Base-by-base conservation (phyloP, 2,888 invertebrate genomes). In the Anodontia alba region DNA sequence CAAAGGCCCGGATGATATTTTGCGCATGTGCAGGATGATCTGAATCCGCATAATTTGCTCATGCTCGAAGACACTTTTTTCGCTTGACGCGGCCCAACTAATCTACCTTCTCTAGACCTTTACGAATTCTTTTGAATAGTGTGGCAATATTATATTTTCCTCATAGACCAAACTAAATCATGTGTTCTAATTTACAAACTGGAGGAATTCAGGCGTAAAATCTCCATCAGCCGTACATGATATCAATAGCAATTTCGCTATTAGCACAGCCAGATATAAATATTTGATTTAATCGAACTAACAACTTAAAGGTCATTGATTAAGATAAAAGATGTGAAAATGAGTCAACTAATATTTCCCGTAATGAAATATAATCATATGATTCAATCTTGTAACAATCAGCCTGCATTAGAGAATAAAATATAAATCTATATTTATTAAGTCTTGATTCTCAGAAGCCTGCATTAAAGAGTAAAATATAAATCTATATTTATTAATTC, bases 211-310 rank as follows among this genome's bases (percentile, higher is more conserved):
- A 69, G 29, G 43, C 69, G 43, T 69, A 69, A 69, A 69, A 69
- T 69, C 10, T 26, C 43, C 69, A 69, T 46, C 43, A 69, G 26
- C 42, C 69, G 69, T 69, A 69, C 42, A 69, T 42, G 43, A 69
- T 46, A 69, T 69, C 69, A 69, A 69, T 42, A 69, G 43, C 42
- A 69, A 69, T 69, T 46, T 69, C 26, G 69, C 46, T 42, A 69
- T 69, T 69, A 69, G 69, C 69, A 42, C 69, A 46, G 46, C 69
- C 43, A 69, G 69, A 69, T 46, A 83, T 83, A 83, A 83, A 83
- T 83, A 83, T 83, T 83, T 83, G 79, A 83, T 83, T 77, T 80
- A 76, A 80, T 83, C 79, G 83, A 83, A 83, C 83, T 67, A 29
- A 33, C 57, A 57, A 43, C 71, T 54, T 42, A 70, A 78, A 76